A percentile compares a stretch with the other conserved stretches of the same genome.
Conservation (phyloP, 35 echinoderm and acorn worm genomes). For the Holothuria glaberrima region DNA sequence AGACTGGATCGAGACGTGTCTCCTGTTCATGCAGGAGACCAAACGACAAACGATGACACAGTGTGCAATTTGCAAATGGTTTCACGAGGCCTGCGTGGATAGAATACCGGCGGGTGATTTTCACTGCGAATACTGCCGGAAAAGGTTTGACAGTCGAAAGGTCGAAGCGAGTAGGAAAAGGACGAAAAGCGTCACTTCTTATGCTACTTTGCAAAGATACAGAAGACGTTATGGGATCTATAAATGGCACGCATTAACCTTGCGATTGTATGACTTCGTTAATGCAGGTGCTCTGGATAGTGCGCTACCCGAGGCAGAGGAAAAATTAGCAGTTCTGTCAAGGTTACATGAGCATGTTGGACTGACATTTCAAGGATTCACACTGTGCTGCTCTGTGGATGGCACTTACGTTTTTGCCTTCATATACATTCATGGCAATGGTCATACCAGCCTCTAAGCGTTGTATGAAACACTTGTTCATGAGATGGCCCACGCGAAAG, state of each 20-base stretch:
- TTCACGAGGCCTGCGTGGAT: too few species aligned
- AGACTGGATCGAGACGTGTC: too few species aligned
- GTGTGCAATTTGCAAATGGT: too few species aligned
- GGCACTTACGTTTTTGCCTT: too few species aligned
- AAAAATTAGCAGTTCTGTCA: not conserved
- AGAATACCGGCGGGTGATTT: too few species aligned
- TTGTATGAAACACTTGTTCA: conserved; percentile 39
- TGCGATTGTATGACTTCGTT: too few species aligned
- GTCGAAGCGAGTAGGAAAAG: not conserved
- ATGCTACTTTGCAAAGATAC: not conserved
- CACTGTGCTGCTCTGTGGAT: too few species aligned
- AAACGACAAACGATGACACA: too few species aligned
- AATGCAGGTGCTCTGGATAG: too few species aligned
- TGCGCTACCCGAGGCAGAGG: not conserved
- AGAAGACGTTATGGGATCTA: not conserved
- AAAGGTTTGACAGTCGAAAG: not conserved
- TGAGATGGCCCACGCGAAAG: conserved; percentile 50
- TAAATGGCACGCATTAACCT: not conserved
- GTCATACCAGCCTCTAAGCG: too few species aligned
- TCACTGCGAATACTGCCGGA: not conserved
- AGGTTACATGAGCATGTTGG: conserved; percentile 6
- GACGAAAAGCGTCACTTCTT: not conserved
- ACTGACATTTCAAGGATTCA: not conserved
- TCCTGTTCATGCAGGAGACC: too few species aligned
- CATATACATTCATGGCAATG: too few species aligned